Evolutionary conservation across 2,888 invertebrate genomes (phyloP).

Genomic region (Coremacera marginata): DNA sequence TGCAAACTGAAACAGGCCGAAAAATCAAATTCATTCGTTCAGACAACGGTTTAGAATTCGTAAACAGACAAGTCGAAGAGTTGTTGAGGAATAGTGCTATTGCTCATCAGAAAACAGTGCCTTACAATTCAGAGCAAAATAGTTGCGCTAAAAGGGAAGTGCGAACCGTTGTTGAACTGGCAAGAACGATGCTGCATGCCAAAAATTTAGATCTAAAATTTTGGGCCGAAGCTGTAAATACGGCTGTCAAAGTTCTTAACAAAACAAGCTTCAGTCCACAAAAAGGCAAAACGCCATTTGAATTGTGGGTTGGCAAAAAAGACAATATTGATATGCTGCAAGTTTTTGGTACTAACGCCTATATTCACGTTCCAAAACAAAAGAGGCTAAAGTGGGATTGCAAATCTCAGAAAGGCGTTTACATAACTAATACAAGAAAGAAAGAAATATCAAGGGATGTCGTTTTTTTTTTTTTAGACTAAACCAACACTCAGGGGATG

Average conservation of each 20-base stretch:
- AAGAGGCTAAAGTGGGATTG: conserved; percentile 58
- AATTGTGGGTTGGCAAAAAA: conserved; percentile 48
- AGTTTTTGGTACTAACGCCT: conserved; percentile 63
- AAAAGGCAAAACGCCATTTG: conserved; percentile 53
- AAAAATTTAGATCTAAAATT: conserved; percentile 51
- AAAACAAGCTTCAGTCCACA: conserved; percentile 51
- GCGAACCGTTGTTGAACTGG: conserved; percentile 59
- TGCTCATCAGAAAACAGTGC: conserved; percentile 43
- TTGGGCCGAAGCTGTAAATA: conserved; percentile 65
- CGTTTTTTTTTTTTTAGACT: too few relatives aligned
- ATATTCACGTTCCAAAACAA: conserved; percentile 61
- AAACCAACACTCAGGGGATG: too few relatives aligned
- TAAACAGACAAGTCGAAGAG: conserved; percentile 48
- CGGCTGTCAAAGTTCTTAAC: conserved; percentile 60
- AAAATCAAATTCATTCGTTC: conserved; percentile 50
- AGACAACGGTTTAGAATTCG: conserved; percentile 55
- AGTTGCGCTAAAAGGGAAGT: conserved; percentile 61
- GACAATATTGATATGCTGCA: conserved; percentile 37
- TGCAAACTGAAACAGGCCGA: conserved; percentile 47
- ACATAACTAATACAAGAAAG: conserved; percentile 30
- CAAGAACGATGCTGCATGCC: conserved; percentile 49
- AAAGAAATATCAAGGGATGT: conserved; percentile 41
- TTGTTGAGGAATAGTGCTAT: conserved; percentile 52
- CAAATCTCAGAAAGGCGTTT: conserved; percentile 53
- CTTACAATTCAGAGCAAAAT: conserved; percentile 54